Evolutionary conservation across 2,797 vertebrate species (phyloP).

Genomic region (Anomalospiza imberbis): DNA sequence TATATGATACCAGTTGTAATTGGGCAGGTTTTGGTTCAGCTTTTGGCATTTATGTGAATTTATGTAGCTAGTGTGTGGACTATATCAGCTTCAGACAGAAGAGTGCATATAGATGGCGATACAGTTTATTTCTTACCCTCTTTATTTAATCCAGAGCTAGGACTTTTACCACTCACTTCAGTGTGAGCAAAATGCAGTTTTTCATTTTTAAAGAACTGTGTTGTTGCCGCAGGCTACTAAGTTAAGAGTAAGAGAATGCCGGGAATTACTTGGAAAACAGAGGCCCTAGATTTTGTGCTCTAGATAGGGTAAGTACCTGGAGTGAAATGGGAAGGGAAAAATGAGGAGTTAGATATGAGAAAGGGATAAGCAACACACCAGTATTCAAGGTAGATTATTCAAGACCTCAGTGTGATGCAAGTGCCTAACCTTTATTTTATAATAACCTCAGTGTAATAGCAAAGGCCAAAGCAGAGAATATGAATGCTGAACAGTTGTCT

Average conservation of each 20-base stretch:
- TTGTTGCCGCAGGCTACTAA: background rate
- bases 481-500: background rate
- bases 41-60: background rate
- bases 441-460: background rate
- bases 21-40: background rate
- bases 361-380: background rate
- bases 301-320: background rate
- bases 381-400: background rate
- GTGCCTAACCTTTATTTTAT: background rate
- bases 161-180: background rate
- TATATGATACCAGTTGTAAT: background rate
- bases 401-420: background rate
- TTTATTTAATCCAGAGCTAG: background rate
- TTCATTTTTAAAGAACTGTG: background rate
- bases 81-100: background rate
- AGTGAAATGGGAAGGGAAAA: background rate
- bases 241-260: background rate
- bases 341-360: background rate
- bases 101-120: background rate
- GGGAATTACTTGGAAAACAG: background rate
- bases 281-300: background rate
- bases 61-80: background rate
- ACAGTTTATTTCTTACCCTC: background rate
- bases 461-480: background rate
- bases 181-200: background rate